Evolutionary conservation across 2,888 invertebrate species (phyloP).

Genomic region (Cataglyphis rosenhaueri): DNA sequence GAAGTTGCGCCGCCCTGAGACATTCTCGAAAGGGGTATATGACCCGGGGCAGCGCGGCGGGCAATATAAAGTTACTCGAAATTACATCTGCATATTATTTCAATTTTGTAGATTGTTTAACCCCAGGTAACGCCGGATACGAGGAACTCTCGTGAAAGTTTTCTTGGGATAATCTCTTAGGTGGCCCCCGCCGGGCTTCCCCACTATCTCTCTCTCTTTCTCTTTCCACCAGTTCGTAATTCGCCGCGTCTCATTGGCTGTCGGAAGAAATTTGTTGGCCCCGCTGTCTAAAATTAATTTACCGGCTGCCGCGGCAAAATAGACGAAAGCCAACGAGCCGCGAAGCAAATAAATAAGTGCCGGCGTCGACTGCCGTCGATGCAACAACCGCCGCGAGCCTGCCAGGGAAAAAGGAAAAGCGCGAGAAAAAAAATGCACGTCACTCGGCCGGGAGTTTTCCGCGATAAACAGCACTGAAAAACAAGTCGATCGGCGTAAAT

Average conservation of each 20-base stretch:
- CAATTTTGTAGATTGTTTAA: conserved; percentile 81
- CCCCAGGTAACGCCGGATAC: conserved; percentile 74
- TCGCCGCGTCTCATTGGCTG: conserved; percentile 66
- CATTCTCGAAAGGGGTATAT: conserved; percentile 60
- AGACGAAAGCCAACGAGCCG: conserved; percentile 68
- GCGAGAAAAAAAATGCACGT: conserved; percentile 56
- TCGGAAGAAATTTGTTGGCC: conserved; percentile 74
- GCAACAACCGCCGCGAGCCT: conserved; percentile 49
- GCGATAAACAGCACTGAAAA: conserved; percentile 67
- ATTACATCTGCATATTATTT: conserved; percentile 83
- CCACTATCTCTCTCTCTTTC: not conserved
- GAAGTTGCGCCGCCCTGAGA: conserved; percentile 70
- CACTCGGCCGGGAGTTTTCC: conserved; percentile 44
- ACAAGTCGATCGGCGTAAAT: conserved; percentile 63
- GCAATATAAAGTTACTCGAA: conserved; percentile 80
- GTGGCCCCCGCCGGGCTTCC: conserved; percentile 60
- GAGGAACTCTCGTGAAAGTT: conserved; percentile 68
- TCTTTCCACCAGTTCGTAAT: conserved; percentile 17
- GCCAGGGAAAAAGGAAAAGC: conserved; percentile 49
- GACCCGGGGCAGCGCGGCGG: conserved; percentile 53
- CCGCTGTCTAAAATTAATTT: conserved; percentile 73
- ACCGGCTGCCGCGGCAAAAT: conserved; percentile 55
- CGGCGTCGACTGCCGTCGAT: conserved; percentile 59
- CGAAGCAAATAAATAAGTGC: conserved; percentile 71
- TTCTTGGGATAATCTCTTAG: conserved; percentile 76